Percentiles rank a stretch among this genome's conserved stretches.
Evolutionary conservation across 1,140 invertebrate species (phyloP).

Genomic region (Anoplolepis gracilipes): DNA sequence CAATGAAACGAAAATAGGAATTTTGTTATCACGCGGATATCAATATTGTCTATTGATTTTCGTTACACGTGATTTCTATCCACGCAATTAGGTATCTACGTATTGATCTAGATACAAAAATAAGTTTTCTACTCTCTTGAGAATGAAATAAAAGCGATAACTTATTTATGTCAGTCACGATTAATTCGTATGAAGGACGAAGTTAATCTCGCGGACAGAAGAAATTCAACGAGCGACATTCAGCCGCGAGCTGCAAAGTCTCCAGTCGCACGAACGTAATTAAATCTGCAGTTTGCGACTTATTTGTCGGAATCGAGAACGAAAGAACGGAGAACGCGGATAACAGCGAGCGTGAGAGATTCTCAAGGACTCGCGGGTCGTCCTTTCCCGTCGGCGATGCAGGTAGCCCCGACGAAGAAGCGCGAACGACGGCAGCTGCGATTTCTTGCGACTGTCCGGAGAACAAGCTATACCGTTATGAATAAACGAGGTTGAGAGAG

Average conservation of each 20-base stretch:
- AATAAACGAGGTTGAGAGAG: constrained; percentile 53
- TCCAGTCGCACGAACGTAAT: constrained; percentile 21
- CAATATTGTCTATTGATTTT: background rate
- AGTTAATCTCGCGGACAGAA: background rate
- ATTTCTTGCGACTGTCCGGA: constrained; percentile 46
- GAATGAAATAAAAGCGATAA: background rate
- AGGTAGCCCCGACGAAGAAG: constrained; percentile 13
- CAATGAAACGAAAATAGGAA: background rate
- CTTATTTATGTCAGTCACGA: background rate
- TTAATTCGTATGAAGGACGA: background rate
- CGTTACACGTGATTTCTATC: background rate
- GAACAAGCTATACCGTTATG: constrained; percentile 58
- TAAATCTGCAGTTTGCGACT: constrained; percentile 25
- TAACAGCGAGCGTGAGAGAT: constrained; percentile 37
- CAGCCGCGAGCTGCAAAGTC: background rate
- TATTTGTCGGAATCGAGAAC: constrained; percentile 27
- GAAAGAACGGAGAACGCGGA: constrained; percentile 28
- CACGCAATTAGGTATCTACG: background rate
- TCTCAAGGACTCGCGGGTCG: constrained; percentile 47
- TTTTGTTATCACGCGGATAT: background rate
- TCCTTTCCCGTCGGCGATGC: background rate
- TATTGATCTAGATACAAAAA: background rate
- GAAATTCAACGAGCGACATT: background rate
- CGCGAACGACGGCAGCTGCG: constrained; percentile 40
- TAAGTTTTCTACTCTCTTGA: background rate